Evolutionary conservation across 2,888 invertebrate genomes (phyloP).

Genomic region (Sphaeridia pumilis): DNA sequence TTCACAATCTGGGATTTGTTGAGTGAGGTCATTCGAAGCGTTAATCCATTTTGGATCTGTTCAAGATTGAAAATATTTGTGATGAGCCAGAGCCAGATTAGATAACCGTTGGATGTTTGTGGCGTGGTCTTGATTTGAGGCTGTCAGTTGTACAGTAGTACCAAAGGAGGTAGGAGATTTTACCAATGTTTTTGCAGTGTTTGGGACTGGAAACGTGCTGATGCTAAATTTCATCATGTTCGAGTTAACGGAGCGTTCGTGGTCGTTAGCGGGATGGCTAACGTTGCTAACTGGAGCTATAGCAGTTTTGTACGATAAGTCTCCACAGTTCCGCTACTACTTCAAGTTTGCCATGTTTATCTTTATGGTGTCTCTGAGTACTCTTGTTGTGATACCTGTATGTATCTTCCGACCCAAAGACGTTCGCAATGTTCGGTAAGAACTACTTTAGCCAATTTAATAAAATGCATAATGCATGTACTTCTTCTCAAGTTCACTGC

Average conservation of each 20-base stretch:
- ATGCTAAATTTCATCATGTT: neutral
- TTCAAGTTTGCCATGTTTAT: conserved; percentile 57
- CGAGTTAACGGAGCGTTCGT: conserved; percentile 5
- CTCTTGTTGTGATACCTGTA: conserved; percentile 57
- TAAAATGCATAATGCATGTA: too few relatives aligned
- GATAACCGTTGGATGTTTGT: neutral
- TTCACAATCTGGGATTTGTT: too few relatives aligned
- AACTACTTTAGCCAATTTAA: conserved; percentile 36
- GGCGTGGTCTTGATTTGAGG: neutral
- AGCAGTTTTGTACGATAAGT: conserved; percentile 26
- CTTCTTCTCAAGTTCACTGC: neutral
- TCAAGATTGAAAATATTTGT: too few relatives aligned
- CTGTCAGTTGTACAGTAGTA: neutral
- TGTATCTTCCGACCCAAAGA: conserved; percentile 61
- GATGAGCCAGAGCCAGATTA: too few relatives aligned
- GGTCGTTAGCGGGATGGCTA: conserved; percentile 5
- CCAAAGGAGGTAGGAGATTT: too few relatives aligned
- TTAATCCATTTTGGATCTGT: too few relatives aligned
- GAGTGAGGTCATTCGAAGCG: too few relatives aligned
- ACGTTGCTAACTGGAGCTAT: conserved; percentile 3
- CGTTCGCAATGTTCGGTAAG: conserved; percentile 70
- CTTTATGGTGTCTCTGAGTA: conserved; percentile 49
- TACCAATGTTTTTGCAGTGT: neutral
- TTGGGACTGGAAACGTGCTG: neutral
- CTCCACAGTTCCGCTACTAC: conserved; percentile 51